These are phyloP conservation scores for Hemiprocne comata DNA, from an alignment of 2,113 vertebrate genomes.

Conservation along the genomic window DNA sequence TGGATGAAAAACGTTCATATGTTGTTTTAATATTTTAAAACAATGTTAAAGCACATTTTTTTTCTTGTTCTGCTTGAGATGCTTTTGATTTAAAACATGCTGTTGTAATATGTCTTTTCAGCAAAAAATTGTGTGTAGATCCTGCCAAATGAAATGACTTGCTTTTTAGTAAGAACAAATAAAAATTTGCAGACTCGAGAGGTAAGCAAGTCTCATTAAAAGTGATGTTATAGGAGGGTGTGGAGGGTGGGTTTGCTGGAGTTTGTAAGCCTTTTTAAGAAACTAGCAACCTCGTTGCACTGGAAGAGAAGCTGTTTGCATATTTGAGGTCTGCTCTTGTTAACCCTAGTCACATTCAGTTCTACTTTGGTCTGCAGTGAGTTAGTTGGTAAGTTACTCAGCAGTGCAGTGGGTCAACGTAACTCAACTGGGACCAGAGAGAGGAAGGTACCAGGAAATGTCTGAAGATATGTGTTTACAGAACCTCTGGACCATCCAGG, in stretches of 20 bases:
- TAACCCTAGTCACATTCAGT: neutral
- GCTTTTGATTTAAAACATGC: neutral
- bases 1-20: neutral
- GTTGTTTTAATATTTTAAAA: slow-evolving; percentile 46
- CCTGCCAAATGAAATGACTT: neutral
- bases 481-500: neutral
- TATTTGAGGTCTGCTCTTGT: neutral
- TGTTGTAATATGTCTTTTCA: neutral
- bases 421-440: neutral
- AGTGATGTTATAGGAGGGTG: neutral
- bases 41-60: neutral
- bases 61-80: neutral
- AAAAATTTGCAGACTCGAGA: neutral
- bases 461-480: neutral
- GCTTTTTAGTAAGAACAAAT: slow-evolving; percentile 6
- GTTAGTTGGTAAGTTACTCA: neutral
- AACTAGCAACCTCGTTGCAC: neutral
- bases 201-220: neutral
- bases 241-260: neutral
- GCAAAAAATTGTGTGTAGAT: neutral
- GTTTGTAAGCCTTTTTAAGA: neutral
- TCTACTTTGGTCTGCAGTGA: neutral
- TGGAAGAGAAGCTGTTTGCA: neutral
- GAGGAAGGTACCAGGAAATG: neutral
- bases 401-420: rapidly evolving